These are phyloP conservation scores for Dynastes tityus DNA, from an alignment of 2,888 invertebrate genomes.

Conservation along the genomic window DNA sequence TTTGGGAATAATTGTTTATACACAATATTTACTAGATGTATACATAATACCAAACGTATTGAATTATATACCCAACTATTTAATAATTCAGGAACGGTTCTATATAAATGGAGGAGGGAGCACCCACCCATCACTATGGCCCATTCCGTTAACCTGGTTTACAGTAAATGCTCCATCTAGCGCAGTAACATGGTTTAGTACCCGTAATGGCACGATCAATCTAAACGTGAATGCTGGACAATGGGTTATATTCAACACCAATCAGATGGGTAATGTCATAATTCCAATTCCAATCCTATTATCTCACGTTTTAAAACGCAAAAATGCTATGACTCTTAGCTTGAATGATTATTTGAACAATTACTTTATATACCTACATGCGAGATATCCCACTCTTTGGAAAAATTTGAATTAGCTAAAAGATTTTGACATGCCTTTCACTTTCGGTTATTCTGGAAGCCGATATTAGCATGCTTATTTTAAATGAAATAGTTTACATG, in stretches of 20 bases:
- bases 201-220: not conserved
- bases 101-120: constrained; percentile 56
- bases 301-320: too few species aligned
- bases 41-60: not conserved
- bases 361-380: too few species aligned
- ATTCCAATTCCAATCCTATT: not conserved
- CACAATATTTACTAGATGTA: too few species aligned
- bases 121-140: constrained; percentile 67
- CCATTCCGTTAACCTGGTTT: constrained; percentile 47
- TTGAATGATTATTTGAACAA: too few species aligned
- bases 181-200: constrained; percentile 26
- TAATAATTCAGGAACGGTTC: constrained; percentile 38
- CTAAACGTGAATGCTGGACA: not conserved
- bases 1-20: too few species aligned
- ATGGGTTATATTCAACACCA: constrained; percentile 33
- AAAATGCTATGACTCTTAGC: too few species aligned
- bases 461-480: too few species aligned
- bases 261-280: constrained; percentile 20
- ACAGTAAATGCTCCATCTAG: not conserved
- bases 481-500: too few species aligned
- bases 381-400: too few species aligned
- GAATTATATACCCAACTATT: not conserved
- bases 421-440: too few species aligned
- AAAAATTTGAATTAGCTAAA: too few species aligned
- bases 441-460: too few species aligned